Evolutionary conservation across 2,113 vertebrate genomes (phyloP), one percentile per base, ranked within the genome.

Genomic region (Gracilinanus agilis): DNA sequence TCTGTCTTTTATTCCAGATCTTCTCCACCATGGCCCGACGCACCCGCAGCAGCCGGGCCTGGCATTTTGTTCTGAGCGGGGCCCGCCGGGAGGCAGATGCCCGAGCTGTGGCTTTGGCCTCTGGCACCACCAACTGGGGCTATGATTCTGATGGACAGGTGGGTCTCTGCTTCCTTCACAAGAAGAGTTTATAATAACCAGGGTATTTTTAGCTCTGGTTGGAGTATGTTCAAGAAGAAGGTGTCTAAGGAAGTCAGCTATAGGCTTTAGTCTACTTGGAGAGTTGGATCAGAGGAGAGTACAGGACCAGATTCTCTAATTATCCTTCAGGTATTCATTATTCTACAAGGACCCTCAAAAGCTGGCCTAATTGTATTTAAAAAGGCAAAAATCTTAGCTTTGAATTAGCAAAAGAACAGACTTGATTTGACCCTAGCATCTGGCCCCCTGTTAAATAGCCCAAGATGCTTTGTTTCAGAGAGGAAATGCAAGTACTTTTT

Each of bases 81-180:
- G 99, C 99, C 53, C 98, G 98, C 25, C 98, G 99, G 0, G 99
- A 99, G 49, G 98, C 97, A 0, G 99, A 99, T 23, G 95, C 99
- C 40, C 96, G 99, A 93, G 98, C 98, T 0, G 97, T 99, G 7
- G 96, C 98, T 90, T 95, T 98, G 96, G 96, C 96, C 1, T 92
- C 97, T 0, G 98, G 99, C 0, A 92, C 97, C 0, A 98, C 98
- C 10, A 98, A 98, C 44, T 98, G 98, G 98, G 98, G 98, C 44
- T 99, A 99, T 9, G 99, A 99, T 93, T 99, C 99, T 0, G 97
- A 98, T 49, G 99, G 99, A 21, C 99, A 99, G 99, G 99, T 99
- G 98, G 97, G 98, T 96, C 29, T 54, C 9, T 24, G 12, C 8
- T 40, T 40, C 49, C 44, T 83, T 83, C 34, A 23, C 19, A 21